phyloP scores from a whole-genome alignment of 2,888 invertebrate species.

The Trichogramma dendrolimi region DNA sequence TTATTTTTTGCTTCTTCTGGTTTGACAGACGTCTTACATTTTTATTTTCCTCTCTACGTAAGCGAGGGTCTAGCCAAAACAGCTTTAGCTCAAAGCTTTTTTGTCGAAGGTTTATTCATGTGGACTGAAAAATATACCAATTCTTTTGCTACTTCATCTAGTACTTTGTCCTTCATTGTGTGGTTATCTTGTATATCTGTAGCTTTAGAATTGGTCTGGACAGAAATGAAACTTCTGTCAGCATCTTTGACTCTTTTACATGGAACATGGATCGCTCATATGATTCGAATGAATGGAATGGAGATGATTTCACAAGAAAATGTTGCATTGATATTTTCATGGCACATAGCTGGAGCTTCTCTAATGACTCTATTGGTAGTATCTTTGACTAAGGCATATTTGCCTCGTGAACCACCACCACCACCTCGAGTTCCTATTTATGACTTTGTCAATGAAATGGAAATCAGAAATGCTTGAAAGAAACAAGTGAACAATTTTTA shows the following conservation, averaged over 20 bases:
- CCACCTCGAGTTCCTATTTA: conserved; percentile 46
- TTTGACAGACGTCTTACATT: conserved; percentile 48
- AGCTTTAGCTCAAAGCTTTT: conserved; percentile 48
- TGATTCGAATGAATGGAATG: conserved; percentile 38
- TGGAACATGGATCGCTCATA: conserved; percentile 44
- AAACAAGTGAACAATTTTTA: not conserved
- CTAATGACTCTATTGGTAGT: conserved; percentile 42
- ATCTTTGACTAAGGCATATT: conserved; percentile 40
- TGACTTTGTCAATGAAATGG: conserved; percentile 39
- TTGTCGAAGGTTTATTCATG: conserved; percentile 48
- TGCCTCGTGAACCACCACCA: conserved; percentile 35
- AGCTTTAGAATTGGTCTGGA: conserved; percentile 43
- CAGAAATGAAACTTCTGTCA: conserved; percentile 41
- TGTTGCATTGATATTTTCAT: conserved; percentile 40
- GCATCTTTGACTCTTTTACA: conserved; percentile 42
- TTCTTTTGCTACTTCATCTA: conserved; percentile 25
- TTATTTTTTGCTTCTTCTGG: conserved; percentile 51
- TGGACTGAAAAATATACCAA: conserved; percentile 20
- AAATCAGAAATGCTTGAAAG: conserved; percentile 22
- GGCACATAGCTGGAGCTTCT: conserved; percentile 45
- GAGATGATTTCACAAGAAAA: conserved; percentile 29
- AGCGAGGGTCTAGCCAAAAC: conserved; percentile 47
- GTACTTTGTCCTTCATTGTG: conserved; percentile 36
- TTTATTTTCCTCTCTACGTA: conserved; percentile 48
- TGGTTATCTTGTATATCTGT: conserved; percentile 41